Conservation (phyloP, 2,113 vertebrate species). For the Urocitellus parryii region DNA sequence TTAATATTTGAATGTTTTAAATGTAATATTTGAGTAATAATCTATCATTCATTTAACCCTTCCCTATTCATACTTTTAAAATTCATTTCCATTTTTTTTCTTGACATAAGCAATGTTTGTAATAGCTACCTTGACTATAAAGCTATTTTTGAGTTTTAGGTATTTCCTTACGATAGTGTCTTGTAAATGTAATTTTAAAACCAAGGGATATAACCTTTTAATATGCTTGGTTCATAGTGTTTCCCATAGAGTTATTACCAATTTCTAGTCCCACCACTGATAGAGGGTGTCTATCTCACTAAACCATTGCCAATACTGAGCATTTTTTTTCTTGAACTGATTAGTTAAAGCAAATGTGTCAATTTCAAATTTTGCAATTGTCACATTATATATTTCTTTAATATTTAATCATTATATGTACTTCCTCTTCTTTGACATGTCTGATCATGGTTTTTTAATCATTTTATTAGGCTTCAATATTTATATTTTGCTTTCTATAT, state of each 20-base stretch:
- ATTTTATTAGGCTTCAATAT: background rate
- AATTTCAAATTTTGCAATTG: background rate
- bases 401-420: background rate
- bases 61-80: background rate
- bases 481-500: background rate
- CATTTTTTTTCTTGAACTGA: background rate
- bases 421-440: background rate
- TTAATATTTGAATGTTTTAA: background rate
- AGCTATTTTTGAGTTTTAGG: background rate
- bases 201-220: slow-evolving; percentile 23
- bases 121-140: background rate
- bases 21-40: background rate
- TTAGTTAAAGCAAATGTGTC: background rate
- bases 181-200: background rate
- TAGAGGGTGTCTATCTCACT: background rate
- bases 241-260: background rate
- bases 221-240: background rate
- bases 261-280: background rate
- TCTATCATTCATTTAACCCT: background rate
- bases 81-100: background rate
- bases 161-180: background rate
- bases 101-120: background rate
- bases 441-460: background rate
- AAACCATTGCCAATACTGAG: background rate
- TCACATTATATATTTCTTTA: background rate